Evolutionary conservation across 2,797 vertebrate species (phyloP), one percentile per base, ranked within the genome.

Genomic region (Staurois parvus): DNA sequence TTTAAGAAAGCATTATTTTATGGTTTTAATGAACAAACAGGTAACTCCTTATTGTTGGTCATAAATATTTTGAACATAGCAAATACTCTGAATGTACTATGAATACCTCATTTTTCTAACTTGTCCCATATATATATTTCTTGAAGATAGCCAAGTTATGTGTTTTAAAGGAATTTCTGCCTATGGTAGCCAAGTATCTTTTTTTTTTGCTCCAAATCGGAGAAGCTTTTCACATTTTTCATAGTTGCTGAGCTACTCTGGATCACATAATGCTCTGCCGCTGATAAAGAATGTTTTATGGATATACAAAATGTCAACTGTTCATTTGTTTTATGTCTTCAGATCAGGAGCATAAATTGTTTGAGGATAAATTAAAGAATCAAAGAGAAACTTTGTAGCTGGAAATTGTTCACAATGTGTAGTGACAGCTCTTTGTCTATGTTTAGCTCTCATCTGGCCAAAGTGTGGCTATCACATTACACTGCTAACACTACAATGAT

Each of bases 231-330:
- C 40, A 34, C 37, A 85, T 74, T 37, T 79, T 79, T 79, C 75
- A 74, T 67, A 48, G 48, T 56, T 73, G 69, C 56, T 67, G 76
- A 79, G 56, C 68, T 5, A 13, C 37, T 52, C 59, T 67, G 59
- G 40, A 68, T 73, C 69, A 67, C 56, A 66, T 85, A 85, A 85
- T 52, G 34, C 59, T 79, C 84, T 79, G 37, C 69, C 79, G 84
- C 76, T 67, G 84, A 79, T 85, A 79, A 79, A 79, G 37, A 24
- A 74, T 85, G 84, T 79, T 85, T 79, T 85, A 85, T 79, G 70
- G 76, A 29, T 74, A 67, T 74, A 68, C 52, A 74, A 40, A 64
- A 68, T 79, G 59, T 79, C 76, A 85, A 8, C 76, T 73, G 69
- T 56, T 67, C 69, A 79, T 85, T 85, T 79, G 34, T 84, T 84